Evolutionary conservation across 2,797 vertebrate genomes (phyloP).

Genomic region (Artibeus jamaicensis): DNA sequence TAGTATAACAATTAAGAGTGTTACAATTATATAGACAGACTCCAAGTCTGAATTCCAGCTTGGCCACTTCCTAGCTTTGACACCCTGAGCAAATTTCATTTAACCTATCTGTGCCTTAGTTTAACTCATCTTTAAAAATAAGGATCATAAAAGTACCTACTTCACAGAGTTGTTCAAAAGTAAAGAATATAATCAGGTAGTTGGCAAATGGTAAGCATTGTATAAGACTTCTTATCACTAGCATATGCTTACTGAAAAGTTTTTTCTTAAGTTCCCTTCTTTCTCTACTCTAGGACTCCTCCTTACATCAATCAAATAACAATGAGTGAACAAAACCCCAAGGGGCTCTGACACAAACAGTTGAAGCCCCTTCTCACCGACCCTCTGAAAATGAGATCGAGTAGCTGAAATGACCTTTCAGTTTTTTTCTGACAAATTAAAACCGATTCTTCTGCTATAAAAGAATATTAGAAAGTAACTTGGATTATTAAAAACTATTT

Average conservation of each 20-base stretch:
- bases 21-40: background rate
- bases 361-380: background rate
- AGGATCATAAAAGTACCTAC: background rate
- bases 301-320: background rate
- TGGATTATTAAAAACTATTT: slow-evolving; percentile 25
- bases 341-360: background rate
- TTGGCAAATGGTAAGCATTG: background rate
- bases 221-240: background rate
- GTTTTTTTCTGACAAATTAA: background rate
- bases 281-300: background rate
- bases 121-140: background rate
- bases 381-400: background rate
- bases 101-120: background rate
- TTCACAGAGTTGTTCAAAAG: background rate
- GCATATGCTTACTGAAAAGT: background rate
- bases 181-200: background rate
- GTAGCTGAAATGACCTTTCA: slow-evolving; percentile 25
- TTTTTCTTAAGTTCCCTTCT: background rate
- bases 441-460: background rate
- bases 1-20: background rate
- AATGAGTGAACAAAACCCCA: slow-evolving; percentile 3
- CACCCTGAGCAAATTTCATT: background rate
- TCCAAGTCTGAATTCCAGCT: background rate
- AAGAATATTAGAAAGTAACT: slow-evolving; percentile 29
- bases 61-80: background rate